These are phyloP conservation scores for Sturnira hondurensis DNA, from an alignment of 2,113 vertebrate genomes.

Conservation along the genomic window DNA sequence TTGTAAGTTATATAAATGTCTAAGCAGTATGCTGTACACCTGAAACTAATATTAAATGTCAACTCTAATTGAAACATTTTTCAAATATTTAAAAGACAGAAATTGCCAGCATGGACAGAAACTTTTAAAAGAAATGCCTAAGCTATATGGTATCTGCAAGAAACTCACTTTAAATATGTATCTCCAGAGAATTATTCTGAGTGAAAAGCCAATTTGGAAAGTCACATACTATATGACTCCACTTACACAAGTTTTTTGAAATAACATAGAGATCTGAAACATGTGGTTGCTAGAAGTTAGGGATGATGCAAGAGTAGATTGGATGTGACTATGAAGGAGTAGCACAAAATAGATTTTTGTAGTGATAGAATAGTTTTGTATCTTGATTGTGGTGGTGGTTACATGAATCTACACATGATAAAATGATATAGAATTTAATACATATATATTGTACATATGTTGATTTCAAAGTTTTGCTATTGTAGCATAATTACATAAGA, in stretches of 20 bases:
- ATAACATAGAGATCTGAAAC: not conserved
- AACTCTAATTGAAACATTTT: not conserved
- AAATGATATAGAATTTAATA: not conserved
- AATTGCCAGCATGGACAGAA: not conserved
- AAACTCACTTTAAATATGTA: slow-evolving; percentile 11
- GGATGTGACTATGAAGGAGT: not conserved
- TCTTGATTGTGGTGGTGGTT: not conserved
- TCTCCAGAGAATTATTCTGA: not conserved
- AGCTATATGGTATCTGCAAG: not conserved
- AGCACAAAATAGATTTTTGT: not conserved
- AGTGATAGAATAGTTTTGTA: not conserved
- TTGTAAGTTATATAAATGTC: not conserved
- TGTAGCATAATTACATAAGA: not conserved
- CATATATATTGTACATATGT: not conserved
- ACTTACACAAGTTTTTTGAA: slow-evolving; percentile 22
- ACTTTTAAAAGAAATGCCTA: not conserved
- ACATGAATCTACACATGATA: not conserved
- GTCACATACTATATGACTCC: not conserved
- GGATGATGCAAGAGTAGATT: not conserved
- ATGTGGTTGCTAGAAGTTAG: not conserved
- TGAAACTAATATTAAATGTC: not conserved
- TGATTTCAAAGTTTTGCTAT: not conserved
- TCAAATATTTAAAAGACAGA: not conserved
- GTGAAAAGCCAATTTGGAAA: not conserved
- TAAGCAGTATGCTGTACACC: not conserved